Percentiles rank a stretch among this genome's conserved stretches.
These are phyloP conservation scores for Auanema freiburgensis DNA, from an alignment of 2,888 invertebrate species.

Conservation along the genomic window DNA sequence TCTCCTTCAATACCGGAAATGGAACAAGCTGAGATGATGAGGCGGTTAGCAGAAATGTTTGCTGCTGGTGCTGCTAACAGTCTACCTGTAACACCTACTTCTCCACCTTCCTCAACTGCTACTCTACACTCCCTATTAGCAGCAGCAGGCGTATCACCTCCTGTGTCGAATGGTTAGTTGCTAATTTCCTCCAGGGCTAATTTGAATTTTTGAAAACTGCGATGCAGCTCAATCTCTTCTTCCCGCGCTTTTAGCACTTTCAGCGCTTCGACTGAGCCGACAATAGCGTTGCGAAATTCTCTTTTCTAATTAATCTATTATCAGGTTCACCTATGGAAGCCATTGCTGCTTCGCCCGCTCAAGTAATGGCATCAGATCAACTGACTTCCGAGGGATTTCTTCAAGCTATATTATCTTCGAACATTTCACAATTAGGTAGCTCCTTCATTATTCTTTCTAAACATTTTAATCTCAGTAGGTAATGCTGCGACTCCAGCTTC, in stretches of 20 bases:
- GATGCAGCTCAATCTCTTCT: too few relatives aligned
- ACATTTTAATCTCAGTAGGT: too few relatives aligned
- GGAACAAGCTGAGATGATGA: conserved; percentile 16
- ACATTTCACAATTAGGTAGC: too few relatives aligned
- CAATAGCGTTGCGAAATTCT: too few relatives aligned
- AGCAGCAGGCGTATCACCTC: not conserved
- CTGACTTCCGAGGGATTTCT: not conserved
- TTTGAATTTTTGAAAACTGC: too few relatives aligned
- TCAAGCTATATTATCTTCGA: not conserved
- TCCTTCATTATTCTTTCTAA: too few relatives aligned
- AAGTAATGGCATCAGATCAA: not conserved
- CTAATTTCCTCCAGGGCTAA: too few relatives aligned
- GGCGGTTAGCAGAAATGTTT: conserved; percentile 15
- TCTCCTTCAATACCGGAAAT: conserved; percentile 3
- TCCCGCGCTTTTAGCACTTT: too few relatives aligned
- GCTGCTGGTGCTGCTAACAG: conserved; percentile 4
- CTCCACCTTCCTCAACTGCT: not conserved
- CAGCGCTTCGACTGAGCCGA: too few relatives aligned
- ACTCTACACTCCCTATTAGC: not conserved
- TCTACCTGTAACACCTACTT: not conserved
- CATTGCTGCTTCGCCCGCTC: not conserved
- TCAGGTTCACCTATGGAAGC: conserved; percentile 4
- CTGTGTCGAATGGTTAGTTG: too few relatives aligned
- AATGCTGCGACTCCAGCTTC: too few relatives aligned
- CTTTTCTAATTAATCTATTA: too few relatives aligned